Evolutionary conservation across 1,140 invertebrate genomes (phyloP).

Genomic region (Batillaria attramentaria): DNA sequence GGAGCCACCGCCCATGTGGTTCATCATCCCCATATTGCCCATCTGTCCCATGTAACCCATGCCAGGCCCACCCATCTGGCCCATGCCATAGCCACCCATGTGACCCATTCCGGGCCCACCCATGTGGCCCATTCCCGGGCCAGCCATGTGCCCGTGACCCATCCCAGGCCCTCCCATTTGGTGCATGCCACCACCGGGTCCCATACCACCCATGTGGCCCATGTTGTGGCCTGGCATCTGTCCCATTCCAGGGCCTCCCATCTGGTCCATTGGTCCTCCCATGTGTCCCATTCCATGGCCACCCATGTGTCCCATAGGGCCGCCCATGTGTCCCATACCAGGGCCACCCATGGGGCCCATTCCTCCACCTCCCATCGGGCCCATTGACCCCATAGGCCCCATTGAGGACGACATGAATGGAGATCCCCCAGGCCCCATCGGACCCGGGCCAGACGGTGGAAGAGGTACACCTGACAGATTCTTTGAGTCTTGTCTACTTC

Average conservation of each 20-base stretch:
- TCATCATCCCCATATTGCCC: conserved; percentile 29
- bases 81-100: conserved; percentile 9
- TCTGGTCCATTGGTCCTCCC: conserved; percentile 23
- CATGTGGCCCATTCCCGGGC: not conserved
- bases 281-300: conserved; percentile 25
- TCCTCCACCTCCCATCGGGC: conserved; percentile 22
- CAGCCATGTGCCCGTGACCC: conserved; percentile 5
- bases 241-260: not conserved
- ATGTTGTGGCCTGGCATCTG: conserved; percentile 10
- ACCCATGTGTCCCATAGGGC: not conserved
- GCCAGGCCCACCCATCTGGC: not conserved
- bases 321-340: conserved; percentile 5
- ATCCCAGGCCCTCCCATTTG: conserved; percentile 22
- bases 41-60: conserved; percentile 21
- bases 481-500: not conserved
- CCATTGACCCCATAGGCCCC: conserved; percentile 18
- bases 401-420: conserved; percentile 3
- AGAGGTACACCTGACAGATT: not conserved
- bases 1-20: conserved; percentile 26
- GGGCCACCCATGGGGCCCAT: conserved; percentile 28
- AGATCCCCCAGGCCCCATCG: not conserved
- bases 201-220: conserved; percentile 14
- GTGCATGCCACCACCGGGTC: conserved; percentile 5
- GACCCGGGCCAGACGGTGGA: no score
- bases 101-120: conserved; percentile 17